Evolutionary conservation across 2,113 vertebrate genomes (phyloP).

Genomic region (Morone saxatilis): DNA sequence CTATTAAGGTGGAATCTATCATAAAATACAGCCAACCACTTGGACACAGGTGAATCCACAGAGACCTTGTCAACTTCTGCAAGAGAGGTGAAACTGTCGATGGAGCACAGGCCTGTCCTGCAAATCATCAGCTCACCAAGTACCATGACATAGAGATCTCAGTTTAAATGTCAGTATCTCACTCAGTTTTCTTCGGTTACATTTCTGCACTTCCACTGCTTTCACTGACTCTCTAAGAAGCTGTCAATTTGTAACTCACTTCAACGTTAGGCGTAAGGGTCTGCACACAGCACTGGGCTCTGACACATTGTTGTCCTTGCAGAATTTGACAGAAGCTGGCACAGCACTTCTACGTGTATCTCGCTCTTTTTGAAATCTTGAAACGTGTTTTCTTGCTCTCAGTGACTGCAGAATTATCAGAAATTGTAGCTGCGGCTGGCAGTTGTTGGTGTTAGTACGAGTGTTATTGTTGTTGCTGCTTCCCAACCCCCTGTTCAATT

Average conservation of each 20-base stretch:
- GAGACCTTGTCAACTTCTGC: background rate
- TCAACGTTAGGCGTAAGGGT: background rate
- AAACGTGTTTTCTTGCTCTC: background rate
- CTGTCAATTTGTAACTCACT: background rate
- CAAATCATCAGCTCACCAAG: too few relatives aligned
- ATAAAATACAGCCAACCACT: too few relatives aligned
- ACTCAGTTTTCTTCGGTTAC: background rate
- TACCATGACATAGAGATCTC: background rate
- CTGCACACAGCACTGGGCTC: background rate
- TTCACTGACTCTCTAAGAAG: background rate
- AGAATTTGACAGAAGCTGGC: slow-evolving; percentile 6
- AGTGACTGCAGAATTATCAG: background rate
- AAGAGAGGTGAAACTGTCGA: background rate
- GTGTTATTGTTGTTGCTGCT: slow-evolving; percentile 16
- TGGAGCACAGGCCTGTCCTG: background rate
- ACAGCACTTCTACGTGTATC: background rate
- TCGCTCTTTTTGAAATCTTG: background rate
- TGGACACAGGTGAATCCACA: background rate
- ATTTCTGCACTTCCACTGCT: background rate
- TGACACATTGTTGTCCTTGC: background rate
- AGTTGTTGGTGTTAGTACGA: background rate
- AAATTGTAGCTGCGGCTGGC: background rate
- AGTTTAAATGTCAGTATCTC: background rate
- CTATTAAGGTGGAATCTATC: too few relatives aligned
- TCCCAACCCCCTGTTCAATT: background rate